Evolutionary conservation across 2,888 invertebrate genomes (phyloP), one percentile per base, ranked within the genome.

Genomic region (Hydropsyche betteni): DNA sequence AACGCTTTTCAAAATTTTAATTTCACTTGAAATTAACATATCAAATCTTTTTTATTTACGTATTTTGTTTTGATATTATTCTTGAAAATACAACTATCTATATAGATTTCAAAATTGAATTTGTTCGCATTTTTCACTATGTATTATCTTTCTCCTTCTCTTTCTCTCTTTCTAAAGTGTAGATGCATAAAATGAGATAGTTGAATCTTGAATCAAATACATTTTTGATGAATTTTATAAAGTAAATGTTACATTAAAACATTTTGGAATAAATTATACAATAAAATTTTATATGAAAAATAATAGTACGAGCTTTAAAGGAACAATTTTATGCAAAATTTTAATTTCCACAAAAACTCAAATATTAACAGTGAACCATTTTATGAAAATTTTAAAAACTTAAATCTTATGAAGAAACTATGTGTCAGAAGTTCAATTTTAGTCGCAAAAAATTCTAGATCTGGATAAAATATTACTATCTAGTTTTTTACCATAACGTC

Each of bases 201-300:
- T 44, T 44, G 44, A 8, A 4, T 44, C 44, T 44, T 44, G 44
- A 44, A 44, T 44, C 10, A 44, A 44, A 44, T 16, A 64, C 34
- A 36, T 64, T 64, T 64, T 64, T 34, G 64, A 64, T 36, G 34
- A 64, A 64, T 64, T 64, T 64, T 64, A 64, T 36, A 24, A 33
- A 61, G 33, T 61, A 16, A 61, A 16, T 61, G 4, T 61, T 24
- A 61, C 16, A 16, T 61, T 61, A 8, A 64, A 36, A 64, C 10
- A 36, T 64, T 64, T 64, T 64, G 34, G 64, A 36, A 33, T 36
- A 12, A 36, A 64, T 4, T 36, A 36, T 64, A 64, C 64, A 64
- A 64, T 10, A 34, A 64, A 36, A 33, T 10, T 64, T 4, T 36
- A 64, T 7, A 12, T n/a, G 33, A 33, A 64, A 33, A 14, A 64